phyloP scores from a whole-genome alignment of 2,797 vertebrate genomes.

The Myotis vivesi region DNA sequence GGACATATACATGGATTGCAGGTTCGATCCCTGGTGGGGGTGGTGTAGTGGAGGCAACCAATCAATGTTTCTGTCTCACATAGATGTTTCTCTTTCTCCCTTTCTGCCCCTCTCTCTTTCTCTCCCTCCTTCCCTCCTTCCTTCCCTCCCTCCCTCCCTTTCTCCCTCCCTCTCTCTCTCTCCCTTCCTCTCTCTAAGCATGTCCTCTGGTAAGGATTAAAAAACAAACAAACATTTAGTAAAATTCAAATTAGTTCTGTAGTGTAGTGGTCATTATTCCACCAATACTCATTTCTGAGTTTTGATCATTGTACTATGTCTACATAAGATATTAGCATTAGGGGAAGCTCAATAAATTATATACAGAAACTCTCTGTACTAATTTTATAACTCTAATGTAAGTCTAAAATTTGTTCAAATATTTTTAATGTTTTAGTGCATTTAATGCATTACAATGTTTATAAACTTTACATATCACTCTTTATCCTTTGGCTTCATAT shows the following conservation, averaged over 20 bases:
- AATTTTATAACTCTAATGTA: background rate
- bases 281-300: background rate
- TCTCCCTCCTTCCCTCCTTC: no score
- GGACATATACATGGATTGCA: no score
- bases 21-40: no score
- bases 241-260: background rate
- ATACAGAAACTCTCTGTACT: background rate
- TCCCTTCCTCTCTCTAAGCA: no score
- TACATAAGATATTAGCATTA: background rate
- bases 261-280: background rate
- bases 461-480: background rate
- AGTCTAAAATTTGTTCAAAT: background rate
- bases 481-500: background rate
- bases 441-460: background rate
- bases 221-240: background rate
- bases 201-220: no score
- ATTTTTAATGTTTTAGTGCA: background rate
- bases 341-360: background rate
- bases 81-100: no score
- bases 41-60: no score
- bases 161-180: background rate
- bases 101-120: no score
- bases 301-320: background rate
- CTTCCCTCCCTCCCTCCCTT: no score
- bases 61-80: no score